Conservation (phyloP, 2,888 invertebrate species). For the Rhorus exstirpatorius region DNA sequence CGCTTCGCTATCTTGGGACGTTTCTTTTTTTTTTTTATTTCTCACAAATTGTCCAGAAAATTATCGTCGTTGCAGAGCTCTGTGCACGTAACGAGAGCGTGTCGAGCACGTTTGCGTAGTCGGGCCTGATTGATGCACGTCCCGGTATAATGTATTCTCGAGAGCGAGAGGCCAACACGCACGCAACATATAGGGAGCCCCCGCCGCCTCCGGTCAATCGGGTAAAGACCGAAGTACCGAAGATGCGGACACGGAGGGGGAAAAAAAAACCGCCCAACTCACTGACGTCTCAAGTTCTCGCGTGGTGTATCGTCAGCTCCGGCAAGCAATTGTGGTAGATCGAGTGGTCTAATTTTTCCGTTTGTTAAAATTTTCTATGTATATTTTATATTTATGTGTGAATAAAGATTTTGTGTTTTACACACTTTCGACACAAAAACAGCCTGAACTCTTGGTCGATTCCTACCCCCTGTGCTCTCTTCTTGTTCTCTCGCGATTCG, state of each 20-base stretch:
- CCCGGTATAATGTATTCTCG: background rate
- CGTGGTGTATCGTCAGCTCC: too few relatives aligned
- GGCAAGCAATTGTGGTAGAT: too few relatives aligned
- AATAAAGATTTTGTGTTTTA: too few relatives aligned
- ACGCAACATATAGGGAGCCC: too few relatives aligned
- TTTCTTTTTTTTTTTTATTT: constrained; percentile 27
- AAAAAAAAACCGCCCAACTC: constrained; percentile 6
- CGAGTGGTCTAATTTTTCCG: constrained; percentile 28
- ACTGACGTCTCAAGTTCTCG: constrained; percentile 37
- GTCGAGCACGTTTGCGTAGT: constrained; percentile 63
- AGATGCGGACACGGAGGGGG: constrained; percentile 11
- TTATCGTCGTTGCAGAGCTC: constrained; percentile 16
- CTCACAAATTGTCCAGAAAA: constrained; percentile 32
- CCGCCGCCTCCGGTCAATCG: constrained; percentile 7
- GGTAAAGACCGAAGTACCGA: constrained; percentile 36
- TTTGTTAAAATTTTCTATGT: too few relatives aligned
- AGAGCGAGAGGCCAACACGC: background rate
- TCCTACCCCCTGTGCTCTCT: too few relatives aligned
- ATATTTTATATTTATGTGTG: too few relatives aligned
- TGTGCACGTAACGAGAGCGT: constrained; percentile 51
- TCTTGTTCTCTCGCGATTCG: constrained; percentile 23
- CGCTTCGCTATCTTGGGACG: background rate
- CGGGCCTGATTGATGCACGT: constrained; percentile 35
- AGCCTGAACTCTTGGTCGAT: too few relatives aligned
- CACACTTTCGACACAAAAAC: too few relatives aligned